Conservation (phyloP, 1,140 invertebrate genomes). For the Lysiphlebus fabarum region DNA sequence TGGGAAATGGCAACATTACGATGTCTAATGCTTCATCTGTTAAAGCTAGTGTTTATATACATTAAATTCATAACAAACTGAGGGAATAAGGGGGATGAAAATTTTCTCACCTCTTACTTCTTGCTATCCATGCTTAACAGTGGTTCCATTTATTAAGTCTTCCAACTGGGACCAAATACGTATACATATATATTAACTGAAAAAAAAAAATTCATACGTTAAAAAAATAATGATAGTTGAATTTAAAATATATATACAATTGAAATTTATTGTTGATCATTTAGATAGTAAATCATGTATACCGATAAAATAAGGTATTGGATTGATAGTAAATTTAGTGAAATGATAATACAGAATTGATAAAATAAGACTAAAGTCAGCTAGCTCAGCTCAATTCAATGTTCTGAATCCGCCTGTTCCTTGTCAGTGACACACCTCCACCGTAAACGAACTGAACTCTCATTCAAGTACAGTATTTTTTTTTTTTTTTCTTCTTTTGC, state of each 20-base stretch:
- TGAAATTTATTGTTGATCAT: slow-evolving; percentile 13
- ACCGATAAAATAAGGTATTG: slow-evolving; percentile 50
- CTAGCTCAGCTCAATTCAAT: slow-evolving; percentile 44
- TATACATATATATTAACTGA: no score
- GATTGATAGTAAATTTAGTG: no score
- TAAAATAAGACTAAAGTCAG: slow-evolving; percentile 47
- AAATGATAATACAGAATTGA: slow-evolving; percentile 52
- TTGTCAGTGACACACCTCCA: slow-evolving; percentile 56
- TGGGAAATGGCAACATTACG: slow-evolving; percentile 23
- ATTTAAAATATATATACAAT: neutral
- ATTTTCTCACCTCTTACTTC: no score
- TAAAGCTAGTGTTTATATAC: neutral
- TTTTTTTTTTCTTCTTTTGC: no score
- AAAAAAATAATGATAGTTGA: neutral
- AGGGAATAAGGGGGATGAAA: no score
- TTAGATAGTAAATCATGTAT: slow-evolving; percentile 46
- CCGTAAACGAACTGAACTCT: slow-evolving; percentile 44
- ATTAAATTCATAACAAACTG: no score
- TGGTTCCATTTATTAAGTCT: no score
- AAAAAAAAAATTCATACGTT: no score
- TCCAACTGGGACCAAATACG: no score
- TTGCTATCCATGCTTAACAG: no score
- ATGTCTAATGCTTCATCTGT: slow-evolving; percentile 26
- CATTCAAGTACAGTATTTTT: no score
- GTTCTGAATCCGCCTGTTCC: slow-evolving; percentile 54